phyloP scores from a whole-genome alignment of 2,797 vertebrate genomes.

The Anguilla obscura region DNA sequence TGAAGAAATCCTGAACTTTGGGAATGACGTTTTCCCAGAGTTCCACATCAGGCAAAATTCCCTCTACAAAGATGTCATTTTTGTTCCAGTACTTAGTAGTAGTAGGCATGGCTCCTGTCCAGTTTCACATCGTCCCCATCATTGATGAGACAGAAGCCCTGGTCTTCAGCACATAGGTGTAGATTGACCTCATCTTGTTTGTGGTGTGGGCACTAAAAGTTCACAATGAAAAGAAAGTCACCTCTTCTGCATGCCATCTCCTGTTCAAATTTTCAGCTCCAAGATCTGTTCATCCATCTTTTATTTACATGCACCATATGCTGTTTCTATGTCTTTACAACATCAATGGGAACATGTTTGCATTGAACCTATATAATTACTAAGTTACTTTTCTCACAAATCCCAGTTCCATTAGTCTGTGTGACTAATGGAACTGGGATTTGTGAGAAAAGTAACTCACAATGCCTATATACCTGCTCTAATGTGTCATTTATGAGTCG shows the following conservation, averaged over 20 bases:
- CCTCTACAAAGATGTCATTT: conserved; percentile 29
- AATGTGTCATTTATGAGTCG: not conserved
- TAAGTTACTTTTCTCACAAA: conserved; percentile 5
- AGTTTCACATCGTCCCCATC: conserved; percentile 31
- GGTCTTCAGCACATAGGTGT: conserved; percentile 17
- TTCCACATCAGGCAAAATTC: not conserved
- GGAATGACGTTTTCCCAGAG: conserved; percentile 22
- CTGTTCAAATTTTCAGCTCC: not conserved
- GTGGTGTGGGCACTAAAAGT: conserved; percentile 18
- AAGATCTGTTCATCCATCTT: not conserved
- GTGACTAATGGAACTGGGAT: too few relatives aligned
- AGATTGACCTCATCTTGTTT: conserved; percentile 18
- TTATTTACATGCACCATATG: not conserved
- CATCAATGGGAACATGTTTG: not conserved
- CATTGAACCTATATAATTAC: not conserved
- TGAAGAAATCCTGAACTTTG: conserved; percentile 25
- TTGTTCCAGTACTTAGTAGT: conserved; percentile 33
- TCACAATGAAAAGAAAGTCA: not conserved
- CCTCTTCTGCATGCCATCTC: not conserved
- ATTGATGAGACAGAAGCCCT: conserved; percentile 36
- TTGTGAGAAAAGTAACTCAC: not conserved
- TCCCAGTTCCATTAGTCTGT: not conserved
- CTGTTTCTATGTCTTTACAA: not conserved
- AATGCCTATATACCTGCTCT: not conserved
- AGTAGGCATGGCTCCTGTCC: conserved; percentile 31